Base-by-base conservation (phyloP, 2,113 vertebrate species). In the Ciconia stormi region DNA sequence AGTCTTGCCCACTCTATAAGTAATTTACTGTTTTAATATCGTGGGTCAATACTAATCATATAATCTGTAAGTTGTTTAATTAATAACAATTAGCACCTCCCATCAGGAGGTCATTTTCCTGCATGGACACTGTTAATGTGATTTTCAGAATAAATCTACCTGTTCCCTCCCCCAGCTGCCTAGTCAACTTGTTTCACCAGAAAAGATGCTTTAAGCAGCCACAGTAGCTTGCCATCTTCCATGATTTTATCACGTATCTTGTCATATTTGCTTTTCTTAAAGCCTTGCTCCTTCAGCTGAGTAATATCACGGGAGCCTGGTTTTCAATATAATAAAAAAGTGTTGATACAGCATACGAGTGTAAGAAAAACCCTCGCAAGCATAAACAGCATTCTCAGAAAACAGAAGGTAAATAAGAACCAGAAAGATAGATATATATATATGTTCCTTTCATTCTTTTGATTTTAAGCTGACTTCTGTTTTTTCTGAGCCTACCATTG, bases 1-100 rank as follows among this genome's bases (percentile, higher is more conserved):
- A 93, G 71, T 73, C 84, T 95, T 95, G 67, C 84, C 90, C 93
- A 89, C 74, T 87, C 58, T 82, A 19, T 93, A 94, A 97, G 93
- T 95, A 97, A 97, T 97, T 88, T 93, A 96, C 69, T 95, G 82
- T 52, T 96, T 92, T 93, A 95, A 95, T 97, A 90, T 91, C 76
- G 86, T 76, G 70, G 95, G 94, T 96, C 97, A 97, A 95, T 97
- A 95, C 80, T 90, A 96, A 96, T 97, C 79, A 82, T 91, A 95
- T 86, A 15, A 96, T 94, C 82, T 55, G 29, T 92, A 95, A 97
- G 46, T 83, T 96, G 71, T 81, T 94, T 94, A 96, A 97, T 97
- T 97, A 97, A 95, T 97, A 97, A 94, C 66, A 97, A 96, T 96
- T 95, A 96, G 72, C 67, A 96, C 89, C 79, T 96, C 82, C 82